Conservation (phyloP, 1,140 invertebrate genomes). For the Phymorhynchus buccinoides region DNA sequence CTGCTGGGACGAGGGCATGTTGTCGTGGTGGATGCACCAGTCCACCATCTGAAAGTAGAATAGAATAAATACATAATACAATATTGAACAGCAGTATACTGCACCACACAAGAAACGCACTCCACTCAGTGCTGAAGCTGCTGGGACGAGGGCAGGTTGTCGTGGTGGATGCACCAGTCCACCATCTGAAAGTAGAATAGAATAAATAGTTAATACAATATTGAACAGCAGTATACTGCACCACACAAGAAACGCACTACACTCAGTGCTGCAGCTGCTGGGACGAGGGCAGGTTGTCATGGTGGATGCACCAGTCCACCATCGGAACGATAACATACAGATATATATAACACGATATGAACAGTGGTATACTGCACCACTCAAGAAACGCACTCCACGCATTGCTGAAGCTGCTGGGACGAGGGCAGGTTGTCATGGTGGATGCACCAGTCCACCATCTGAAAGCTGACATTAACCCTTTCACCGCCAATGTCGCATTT, state of each 20-base stretch:
- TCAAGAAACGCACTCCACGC: conserved; percentile 67
- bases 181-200: too few species aligned
- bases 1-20: conserved; percentile 66
- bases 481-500: too few species aligned
- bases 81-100: too few species aligned
- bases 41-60: conserved; percentile 72
- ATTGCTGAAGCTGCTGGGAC: conserved; percentile 66
- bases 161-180: conserved; percentile 67
- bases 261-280: too few species aligned
- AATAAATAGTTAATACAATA: too few species aligned
- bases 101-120: conserved; percentile 69
- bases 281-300: too few species aligned
- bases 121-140: conserved; percentile 68
- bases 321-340: too few species aligned
- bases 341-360: background rate
- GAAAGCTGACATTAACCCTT: too few species aligned
- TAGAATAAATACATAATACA: too few species aligned
- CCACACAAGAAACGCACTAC: too few species aligned
- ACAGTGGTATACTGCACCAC: conserved; percentile 64
- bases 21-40: conserved; percentile 66
- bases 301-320: too few species aligned
- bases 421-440: conserved; percentile 63
- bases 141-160: conserved; percentile 64
- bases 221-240: too few species aligned
- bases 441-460: conserved; percentile 71